Base-by-base conservation (phyloP, 2,888 invertebrate genomes). In the Athalia cordata region DNA sequence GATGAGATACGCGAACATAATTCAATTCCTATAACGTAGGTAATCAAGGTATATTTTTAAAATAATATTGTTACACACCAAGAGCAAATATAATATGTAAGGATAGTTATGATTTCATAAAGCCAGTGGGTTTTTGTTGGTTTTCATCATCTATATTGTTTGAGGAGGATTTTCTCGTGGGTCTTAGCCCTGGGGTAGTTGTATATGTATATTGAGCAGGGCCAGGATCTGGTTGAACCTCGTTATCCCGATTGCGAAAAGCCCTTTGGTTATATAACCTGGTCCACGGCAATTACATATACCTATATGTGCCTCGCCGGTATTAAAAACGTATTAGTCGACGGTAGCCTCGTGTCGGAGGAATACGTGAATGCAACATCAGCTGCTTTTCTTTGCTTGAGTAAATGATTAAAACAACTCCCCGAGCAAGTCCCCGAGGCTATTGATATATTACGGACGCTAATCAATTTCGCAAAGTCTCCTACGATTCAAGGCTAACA, bases 231-330 rank as follows among this genome's bases (percentile, higher is more conserved):
- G 57, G 29, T 50, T 75, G 49, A 62, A 75, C 75, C 75, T 75
- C 75, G 75, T 75, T 75, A 75, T 75, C 75, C 75, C 61, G 75
- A 75, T 75, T 75, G 75, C 62, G 61, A 75, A 75, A 62, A 75
- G 75, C 75, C 75, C 75, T 75, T 75, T 64, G 64, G 75, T 64
- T 49, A 29, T 72, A 59, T 75, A 75, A 64, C 61, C 64, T 75
- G 62, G 50, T 15, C 50, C 75, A 13, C 9, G n/a, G 47, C 74
- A 49, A 43, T 61, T 49, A 59, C 49, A n/a, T 61, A 13, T 47
- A 9, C 13, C 66, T 66, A 43, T 8, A 15, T 15, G 13, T 7
- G 61, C n/a, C 68, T 55, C 43, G 68, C 68, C 70, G 47, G 72
- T 59, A 72, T 72, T 72, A 72, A 72, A 72, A 72, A 72, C 72